These are phyloP conservation scores for Julus scandinavius DNA, from an alignment of 2,888 invertebrate genomes.

Conservation along the genomic window DNA sequence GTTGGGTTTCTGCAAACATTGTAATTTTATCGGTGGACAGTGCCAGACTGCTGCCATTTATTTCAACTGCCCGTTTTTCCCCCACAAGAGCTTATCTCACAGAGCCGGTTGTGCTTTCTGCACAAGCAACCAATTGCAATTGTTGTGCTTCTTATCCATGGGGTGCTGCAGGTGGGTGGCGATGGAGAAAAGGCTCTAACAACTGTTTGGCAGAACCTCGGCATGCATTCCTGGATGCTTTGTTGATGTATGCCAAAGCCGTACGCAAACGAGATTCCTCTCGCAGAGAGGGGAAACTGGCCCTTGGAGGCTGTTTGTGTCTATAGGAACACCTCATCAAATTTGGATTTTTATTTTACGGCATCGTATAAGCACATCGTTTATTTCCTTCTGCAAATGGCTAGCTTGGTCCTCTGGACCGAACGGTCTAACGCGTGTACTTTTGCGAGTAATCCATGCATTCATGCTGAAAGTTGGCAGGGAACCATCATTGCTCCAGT, in stretches of 20 bases:
- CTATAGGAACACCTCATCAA: conserved; percentile 12
- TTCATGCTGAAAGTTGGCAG: conserved; percentile 22
- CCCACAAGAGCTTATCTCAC: neutral
- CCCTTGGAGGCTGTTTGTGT: neutral
- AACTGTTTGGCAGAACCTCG: too few relatives aligned
- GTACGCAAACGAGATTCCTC: neutral
- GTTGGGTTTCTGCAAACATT: conserved; percentile 33
- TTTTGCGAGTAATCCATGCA: conserved; percentile 34
- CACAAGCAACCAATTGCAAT: neutral
- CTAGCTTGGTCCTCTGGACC: neutral
- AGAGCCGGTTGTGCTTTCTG: neutral
- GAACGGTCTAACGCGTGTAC: neutral
- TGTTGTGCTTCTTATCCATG: neutral
- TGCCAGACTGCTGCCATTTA: conserved; percentile 22
- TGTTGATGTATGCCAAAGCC: too few relatives aligned
- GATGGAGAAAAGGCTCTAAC: neutral
- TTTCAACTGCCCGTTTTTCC: conserved; percentile 12
- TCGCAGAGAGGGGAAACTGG: neutral
- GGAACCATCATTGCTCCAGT: neutral
- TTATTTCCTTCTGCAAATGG: neutral
- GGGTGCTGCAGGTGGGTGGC: neutral
- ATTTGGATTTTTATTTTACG: conserved; percentile 38
- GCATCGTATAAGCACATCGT: neutral
- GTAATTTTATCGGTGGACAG: conserved; percentile 42
- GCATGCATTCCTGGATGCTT: too few relatives aligned